phyloP scores from a whole-genome alignment of 2,797 vertebrate genomes.

The Periophthalmus magnuspinnatus region DNA sequence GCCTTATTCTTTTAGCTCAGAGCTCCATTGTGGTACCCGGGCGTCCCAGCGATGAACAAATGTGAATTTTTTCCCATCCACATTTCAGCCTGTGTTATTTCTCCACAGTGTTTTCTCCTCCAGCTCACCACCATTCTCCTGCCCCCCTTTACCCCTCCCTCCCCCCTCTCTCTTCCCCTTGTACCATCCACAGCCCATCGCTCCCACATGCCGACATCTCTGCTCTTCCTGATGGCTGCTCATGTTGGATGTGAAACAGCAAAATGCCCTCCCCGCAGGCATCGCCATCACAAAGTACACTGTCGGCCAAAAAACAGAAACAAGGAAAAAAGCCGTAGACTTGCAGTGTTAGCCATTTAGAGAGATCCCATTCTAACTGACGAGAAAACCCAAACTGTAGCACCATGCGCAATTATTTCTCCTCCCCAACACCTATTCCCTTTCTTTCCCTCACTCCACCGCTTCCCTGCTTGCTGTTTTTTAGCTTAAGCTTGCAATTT shows the following conservation, averaged over 20 bases:
- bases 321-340: constrained; percentile 22
- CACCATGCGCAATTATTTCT: constrained; percentile 66
- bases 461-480: constrained; percentile 56
- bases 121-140: constrained; percentile 48
- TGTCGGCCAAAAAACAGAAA: constrained; percentile 51
- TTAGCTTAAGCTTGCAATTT: constrained; percentile 78
- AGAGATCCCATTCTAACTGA: constrained; percentile 64
- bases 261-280: constrained; percentile 62
- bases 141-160: constrained; percentile 2
- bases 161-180: background rate
- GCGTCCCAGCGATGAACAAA: constrained; percentile 69
- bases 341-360: constrained; percentile 72
- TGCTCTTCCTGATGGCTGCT: constrained; percentile 57
- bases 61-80: constrained; percentile 49
- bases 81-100: constrained; percentile 51
- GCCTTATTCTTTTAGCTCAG: constrained; percentile 59
- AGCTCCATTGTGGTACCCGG: constrained; percentile 55
- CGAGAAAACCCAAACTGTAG: constrained; percentile 63
- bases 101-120: constrained; percentile 49
- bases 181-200: constrained; percentile 13
- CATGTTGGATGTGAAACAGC: constrained; percentile 58
- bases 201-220: constrained; percentile 41
- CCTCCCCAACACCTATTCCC: constrained; percentile 65
- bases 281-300: constrained; percentile 57
- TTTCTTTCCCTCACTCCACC: constrained; percentile 57